phyloP scores from a whole-genome alignment of 2,797 vertebrate genomes.

The Cuniculus paca region DNA sequence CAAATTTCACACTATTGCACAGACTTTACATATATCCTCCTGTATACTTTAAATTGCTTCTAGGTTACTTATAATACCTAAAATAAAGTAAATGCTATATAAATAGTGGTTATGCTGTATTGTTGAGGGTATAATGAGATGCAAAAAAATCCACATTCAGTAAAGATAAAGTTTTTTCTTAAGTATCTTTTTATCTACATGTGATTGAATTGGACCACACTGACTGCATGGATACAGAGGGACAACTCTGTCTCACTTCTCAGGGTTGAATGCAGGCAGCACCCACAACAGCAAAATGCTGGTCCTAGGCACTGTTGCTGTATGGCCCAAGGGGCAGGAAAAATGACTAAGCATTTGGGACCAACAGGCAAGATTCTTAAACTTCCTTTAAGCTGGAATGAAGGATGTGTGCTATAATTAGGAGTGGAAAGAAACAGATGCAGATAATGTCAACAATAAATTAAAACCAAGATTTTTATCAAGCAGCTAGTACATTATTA shows the following conservation, averaged over 20 bases:
- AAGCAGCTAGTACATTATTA: neutral
- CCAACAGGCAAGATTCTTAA: neutral
- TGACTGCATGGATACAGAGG: neutral
- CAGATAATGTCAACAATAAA: conserved; percentile 64
- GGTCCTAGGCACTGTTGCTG: neutral
- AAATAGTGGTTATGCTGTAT: neutral
- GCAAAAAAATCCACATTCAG: neutral
- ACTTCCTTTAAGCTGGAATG: conserved; percentile 10
- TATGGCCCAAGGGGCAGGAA: neutral
- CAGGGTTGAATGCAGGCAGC: neutral
- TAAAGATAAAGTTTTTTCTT: neutral
- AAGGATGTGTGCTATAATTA: conserved; percentile 53
- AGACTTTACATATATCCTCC: neutral
- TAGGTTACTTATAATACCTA: neutral
- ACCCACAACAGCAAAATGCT: neutral
- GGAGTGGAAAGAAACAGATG: conserved; percentile 61
- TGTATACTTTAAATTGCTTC: neutral
- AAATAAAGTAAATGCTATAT: neutral
- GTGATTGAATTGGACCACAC: neutral
- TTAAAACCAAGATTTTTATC: conserved; percentile 64
- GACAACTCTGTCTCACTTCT: neutral
- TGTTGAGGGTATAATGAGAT: neutral
- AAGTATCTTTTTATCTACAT: neutral
- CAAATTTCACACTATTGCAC: neutral
- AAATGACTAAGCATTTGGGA: conserved; percentile 20